A percentile compares a stretch with the other conserved stretches of the same genome.
These are phyloP conservation scores for Vulpes ferrilata DNA, from an alignment of 2,113 vertebrate species.

Conservation along the genomic window DNA sequence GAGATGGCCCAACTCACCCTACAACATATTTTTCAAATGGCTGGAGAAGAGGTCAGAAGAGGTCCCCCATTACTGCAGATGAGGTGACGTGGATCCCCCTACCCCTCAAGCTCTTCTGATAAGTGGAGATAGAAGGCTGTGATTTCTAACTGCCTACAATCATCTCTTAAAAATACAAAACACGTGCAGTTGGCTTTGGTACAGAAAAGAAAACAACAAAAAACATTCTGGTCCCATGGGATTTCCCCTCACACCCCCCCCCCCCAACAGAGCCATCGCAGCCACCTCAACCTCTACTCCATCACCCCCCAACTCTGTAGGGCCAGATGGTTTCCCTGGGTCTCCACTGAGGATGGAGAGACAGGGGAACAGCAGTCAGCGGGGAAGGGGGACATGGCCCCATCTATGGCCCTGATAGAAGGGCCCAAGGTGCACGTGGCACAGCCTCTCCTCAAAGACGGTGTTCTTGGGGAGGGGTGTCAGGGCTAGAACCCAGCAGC, in stretches of 20 bases:
- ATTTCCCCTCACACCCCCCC: background rate
- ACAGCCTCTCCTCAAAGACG: background rate
- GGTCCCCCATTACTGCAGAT: background rate
- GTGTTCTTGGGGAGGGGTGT: background rate
- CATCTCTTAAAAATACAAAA: conserved; percentile 84
- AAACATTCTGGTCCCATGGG: conserved; percentile 78
- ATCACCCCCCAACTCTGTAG: background rate
- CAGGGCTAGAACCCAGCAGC: conserved; percentile 26
- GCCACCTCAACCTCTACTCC: conserved; percentile 17
- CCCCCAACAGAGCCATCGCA: conserved; percentile 1
- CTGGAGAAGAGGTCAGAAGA: conserved; percentile 46
- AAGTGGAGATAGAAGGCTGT: conserved; percentile 55
- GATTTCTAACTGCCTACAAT: conserved; percentile 74
- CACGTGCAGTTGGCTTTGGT: conserved; percentile 84
- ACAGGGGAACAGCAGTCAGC: conserved; percentile 34
- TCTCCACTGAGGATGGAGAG: conserved; percentile 35
- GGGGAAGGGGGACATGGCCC: conserved; percentile 34
- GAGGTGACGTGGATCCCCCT: background rate
- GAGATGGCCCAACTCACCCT: conserved; percentile 46
- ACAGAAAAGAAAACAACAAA: conserved; percentile 77
- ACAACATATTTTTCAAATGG: conserved; percentile 42
- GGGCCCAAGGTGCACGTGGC: conserved; percentile 10
- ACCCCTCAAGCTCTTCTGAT: conserved; percentile 29
- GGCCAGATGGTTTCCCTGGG: background rate
- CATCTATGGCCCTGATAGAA: conserved; percentile 51